Evolutionary conservation across 2,113 vertebrate genomes (phyloP).

Genomic region (Progne subis): DNA sequence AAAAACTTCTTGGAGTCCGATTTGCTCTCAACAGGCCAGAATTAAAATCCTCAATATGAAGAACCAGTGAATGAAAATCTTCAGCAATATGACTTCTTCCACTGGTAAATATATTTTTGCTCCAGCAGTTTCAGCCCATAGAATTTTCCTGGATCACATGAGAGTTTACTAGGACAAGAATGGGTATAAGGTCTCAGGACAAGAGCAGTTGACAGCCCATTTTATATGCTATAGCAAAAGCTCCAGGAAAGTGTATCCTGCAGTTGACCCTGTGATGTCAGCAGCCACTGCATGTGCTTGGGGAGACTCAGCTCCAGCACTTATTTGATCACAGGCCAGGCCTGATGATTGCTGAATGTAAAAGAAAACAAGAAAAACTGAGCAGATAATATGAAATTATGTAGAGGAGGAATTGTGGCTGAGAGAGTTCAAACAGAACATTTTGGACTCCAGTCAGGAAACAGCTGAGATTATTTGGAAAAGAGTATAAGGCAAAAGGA

Average conservation of each 20-base stretch:
- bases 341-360: constrained; percentile 54
- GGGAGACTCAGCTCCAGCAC: not conserved
- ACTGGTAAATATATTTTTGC: not conserved
- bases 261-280: constrained; percentile 30
- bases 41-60: not conserved
- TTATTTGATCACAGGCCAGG: constrained; percentile 51
- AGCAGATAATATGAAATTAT: constrained; percentile 30
- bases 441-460: constrained; percentile 52
- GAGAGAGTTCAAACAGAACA: constrained; percentile 60
- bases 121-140: not conserved
- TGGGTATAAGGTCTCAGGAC: not conserved
- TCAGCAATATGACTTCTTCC: not conserved
- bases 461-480: constrained; percentile 44
- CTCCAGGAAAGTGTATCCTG: not conserved
- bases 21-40: not conserved
- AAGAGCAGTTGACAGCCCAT: not conserved
- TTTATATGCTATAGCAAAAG: not conserved
- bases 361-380: constrained; percentile 58
- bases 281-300: constrained; percentile 1
- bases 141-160: not conserved
- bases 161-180: not conserved
- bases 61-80: not conserved
- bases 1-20: not conserved
- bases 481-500: not conserved
- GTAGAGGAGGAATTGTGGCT: constrained; percentile 35